Evolutionary conservation across 2,113 vertebrate genomes (phyloP), one percentile per base, ranked within the genome.

Genomic region (Perca fluviatilis): DNA sequence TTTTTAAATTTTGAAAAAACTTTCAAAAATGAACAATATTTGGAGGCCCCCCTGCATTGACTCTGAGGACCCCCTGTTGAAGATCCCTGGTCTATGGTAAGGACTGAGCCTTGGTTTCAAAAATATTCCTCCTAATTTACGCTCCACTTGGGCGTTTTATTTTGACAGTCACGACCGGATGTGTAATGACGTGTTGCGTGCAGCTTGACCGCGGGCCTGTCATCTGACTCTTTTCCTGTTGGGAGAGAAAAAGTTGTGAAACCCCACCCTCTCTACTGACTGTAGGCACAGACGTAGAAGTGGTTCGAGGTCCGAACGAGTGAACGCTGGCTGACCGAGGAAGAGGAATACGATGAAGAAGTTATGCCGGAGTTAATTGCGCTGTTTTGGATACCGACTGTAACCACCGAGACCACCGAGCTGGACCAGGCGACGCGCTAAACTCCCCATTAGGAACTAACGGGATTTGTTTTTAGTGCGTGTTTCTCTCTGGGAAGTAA

Each of bases 211-310:
- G 1, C 0, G 21, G 18, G 19, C 54, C 78, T 70, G 91, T 95
- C 93, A 94, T 92, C 90, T 94, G 94, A 95, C 87, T 91, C 85
- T 84, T 92, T 95, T 95, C 95, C 95, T 95, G 94, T 93, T 66
- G 86, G 86, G 83, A 92, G 73, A 85, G 56, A 71, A 88, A 83
- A 88, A 93, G 89, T 90, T 91, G 75, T 64, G 84, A 91, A 94
- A 89, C 93, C 91, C 93, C 94, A 92, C 94, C 95, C 95, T 94
- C 92, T 61, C 1, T 14, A 5, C 83, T 60, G 91, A 72, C 84
- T 86, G 85, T 69, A 51, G 71, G 91, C 89, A 40, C 81, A 75
- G 76, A 93, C 90, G 88, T 82, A 91, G 88, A 79, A 91, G 91
- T 89, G 86, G 86, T 88, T 83, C 89, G 89, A 93, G 81, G 76